Evolutionary conservation across 1,140 invertebrate genomes (phyloP), one percentile per base, ranked within the genome.

Genomic region (Hetaerina americana): DNA sequence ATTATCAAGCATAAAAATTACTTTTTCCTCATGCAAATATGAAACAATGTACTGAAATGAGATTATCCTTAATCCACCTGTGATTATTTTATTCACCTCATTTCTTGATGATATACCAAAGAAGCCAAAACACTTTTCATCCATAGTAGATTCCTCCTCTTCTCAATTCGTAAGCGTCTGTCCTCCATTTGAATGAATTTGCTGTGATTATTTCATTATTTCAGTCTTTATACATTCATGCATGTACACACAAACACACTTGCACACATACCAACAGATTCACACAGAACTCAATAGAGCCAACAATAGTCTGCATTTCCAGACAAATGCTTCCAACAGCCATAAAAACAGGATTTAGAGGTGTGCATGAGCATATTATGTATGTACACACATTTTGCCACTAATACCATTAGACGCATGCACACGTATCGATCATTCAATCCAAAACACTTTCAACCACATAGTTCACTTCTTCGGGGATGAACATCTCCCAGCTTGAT

Each of bases 351-450:
- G 40, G 22, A 12, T 57, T 57, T 12, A 57, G 31, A 40, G 40
- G 40, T 57, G 40, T 57, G 40, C 40, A 57, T 57, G 40, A 57
- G 40, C 40, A 57, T n/a, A 57, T 57, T 57, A 57, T 57, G 40
- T n/a, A 57, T 57, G 40, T 57, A 57, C 40, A 57, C 40, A 57
- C 40, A 57, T 57, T 57, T 57, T n/a, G n/a, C n/a, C n/a, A n/a
- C n/a, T n/a, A n/a, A n/a, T n/a, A n/a, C n/a, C n/a, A n/a, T n/a
- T n/a, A n/a, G n/a, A n/a, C 40, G 75, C 49, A 70, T 76, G 73
- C 76, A 79, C 79, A 78, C 80, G 80, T 79, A 80, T 76, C 75
- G 77, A 75, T 76, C 76, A 77, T 78, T 78, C 75, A 79, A 75
- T 77, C 71, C 74, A 72, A 70, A 49, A 71, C 74, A 72, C 76